phyloP scores from a whole-genome alignment of 2,888 invertebrate species.

The Heliconius ethilla region DNA sequence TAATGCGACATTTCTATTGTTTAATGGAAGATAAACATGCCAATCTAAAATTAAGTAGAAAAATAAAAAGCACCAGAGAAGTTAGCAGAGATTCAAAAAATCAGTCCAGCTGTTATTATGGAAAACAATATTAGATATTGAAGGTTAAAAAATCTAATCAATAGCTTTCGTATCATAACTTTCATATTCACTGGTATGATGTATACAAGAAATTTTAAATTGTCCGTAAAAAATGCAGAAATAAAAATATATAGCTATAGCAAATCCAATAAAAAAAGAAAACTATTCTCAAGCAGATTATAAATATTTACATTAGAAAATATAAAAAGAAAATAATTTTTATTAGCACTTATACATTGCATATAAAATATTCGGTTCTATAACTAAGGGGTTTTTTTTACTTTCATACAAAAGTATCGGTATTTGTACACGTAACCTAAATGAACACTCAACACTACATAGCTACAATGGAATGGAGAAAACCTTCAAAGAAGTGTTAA shows the following conservation, averaged over 20 bases:
- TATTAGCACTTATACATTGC: not conserved
- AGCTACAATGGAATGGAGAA: slow-evolving; percentile 59
- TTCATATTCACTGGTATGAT: not conserved
- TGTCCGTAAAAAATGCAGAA: not conserved
- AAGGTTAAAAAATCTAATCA: not conserved
- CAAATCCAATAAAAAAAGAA: not conserved
- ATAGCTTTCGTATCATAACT: not conserved
- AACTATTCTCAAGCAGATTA: not conserved
- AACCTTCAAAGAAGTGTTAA: slow-evolving; percentile 14
- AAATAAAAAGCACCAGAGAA: slow-evolving; percentile 21
- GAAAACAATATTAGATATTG: not conserved
- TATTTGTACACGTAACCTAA: slow-evolving; percentile 28
- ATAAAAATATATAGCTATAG: not conserved
- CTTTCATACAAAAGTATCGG: not conserved
- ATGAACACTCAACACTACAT: slow-evolving; percentile 45
- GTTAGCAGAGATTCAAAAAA: not conserved
- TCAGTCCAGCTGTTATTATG: not conserved
- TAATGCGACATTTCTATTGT: slow-evolving; percentile 54
- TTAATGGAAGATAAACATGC: slow-evolving; percentile 30
- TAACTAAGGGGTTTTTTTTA: not conserved
- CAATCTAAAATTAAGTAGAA: not conserved
- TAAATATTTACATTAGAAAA: slow-evolving; percentile 15
- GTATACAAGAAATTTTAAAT: not conserved
- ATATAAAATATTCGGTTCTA: not conserved
- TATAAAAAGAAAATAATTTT: not conserved